Evolutionary conservation across 2,797 vertebrate species (phyloP).

Genomic region (Peromyscus melanophrys): DNA sequence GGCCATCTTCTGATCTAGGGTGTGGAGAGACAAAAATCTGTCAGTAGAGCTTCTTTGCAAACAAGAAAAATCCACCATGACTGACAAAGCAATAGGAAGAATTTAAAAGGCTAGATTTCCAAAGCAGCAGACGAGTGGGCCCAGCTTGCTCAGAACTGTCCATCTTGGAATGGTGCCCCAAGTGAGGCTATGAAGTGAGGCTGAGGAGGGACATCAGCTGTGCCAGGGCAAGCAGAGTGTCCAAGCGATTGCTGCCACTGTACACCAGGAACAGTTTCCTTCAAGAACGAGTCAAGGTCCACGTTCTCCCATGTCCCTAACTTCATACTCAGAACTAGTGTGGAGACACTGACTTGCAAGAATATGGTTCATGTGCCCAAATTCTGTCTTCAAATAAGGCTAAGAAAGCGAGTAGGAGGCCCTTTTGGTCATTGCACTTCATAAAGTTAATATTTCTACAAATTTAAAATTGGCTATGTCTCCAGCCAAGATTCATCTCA

Average conservation of each 20-base stretch:
- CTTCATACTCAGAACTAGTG: neutral
- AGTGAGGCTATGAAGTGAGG: neutral
- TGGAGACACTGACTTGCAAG: neutral
- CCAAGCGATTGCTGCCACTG: neutral
- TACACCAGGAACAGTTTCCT: neutral
- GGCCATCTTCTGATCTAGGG: neutral
- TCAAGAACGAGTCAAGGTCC: neutral
- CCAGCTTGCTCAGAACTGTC: neutral
- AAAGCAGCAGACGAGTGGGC: neutral
- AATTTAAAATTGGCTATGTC: neutral
- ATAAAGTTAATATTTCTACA: neutral
- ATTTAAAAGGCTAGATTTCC: neutral
- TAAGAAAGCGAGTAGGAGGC: neutral
- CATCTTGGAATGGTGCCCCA: neutral
- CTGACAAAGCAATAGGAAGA: neutral
- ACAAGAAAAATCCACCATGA: slow-evolving; percentile 32
- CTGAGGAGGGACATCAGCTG: neutral
- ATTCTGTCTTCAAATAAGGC: neutral
- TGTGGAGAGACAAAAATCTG: neutral
- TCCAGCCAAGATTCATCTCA: neutral
- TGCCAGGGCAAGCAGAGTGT: neutral
- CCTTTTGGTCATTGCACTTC: neutral
- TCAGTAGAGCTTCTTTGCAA: neutral
- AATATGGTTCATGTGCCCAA: neutral
- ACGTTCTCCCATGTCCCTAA: neutral